Evolutionary conservation across 2,888 invertebrate genomes (phyloP).

Genomic region (Thymelicus acteon): DNA sequence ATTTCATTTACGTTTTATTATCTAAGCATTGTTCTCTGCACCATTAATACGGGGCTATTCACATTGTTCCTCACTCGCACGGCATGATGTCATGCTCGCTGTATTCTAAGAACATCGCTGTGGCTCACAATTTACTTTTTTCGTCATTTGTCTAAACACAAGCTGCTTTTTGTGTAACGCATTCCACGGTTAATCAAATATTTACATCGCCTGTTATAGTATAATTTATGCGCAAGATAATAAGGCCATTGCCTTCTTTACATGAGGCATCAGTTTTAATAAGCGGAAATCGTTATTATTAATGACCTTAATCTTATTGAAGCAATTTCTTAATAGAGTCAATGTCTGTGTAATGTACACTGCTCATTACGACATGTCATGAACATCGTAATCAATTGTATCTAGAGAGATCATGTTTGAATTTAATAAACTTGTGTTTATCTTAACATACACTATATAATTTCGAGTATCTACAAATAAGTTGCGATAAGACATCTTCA

Average conservation of each 20-base stretch:
- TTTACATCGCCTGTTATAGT: slow-evolving; percentile 54
- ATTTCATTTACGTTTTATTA: slow-evolving; percentile 62
- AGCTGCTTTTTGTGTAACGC: slow-evolving; percentile 49
- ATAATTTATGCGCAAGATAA: slow-evolving; percentile 42
- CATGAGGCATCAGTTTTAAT: slow-evolving; percentile 3
- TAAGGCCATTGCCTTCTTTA: slow-evolving; percentile 58
- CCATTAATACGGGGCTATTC: slow-evolving; percentile 61
- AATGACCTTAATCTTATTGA: background rate
- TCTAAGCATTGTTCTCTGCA: slow-evolving; percentile 61
- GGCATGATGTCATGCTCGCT: slow-evolving; percentile 63
- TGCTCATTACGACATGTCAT: background rate
- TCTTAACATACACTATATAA: background rate
- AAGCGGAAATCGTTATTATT: slow-evolving; percentile 1
- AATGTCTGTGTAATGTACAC: background rate
- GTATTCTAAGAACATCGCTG: slow-evolving; percentile 54
- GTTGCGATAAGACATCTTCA: slow-evolving; percentile 43
- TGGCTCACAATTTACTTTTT: slow-evolving; percentile 55
- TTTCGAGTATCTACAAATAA: slow-evolving; percentile 15
- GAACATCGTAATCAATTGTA: background rate
- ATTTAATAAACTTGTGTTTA: background rate
- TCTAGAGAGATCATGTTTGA: background rate
- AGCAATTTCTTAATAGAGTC: background rate
- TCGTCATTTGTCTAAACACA: slow-evolving; percentile 52
- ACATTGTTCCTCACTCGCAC: slow-evolving; percentile 61
- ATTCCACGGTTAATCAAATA: slow-evolving; percentile 62